Percentiles rank a stretch among this genome's conserved stretches.
These are phyloP conservation scores for Latrodectus elegans DNA, from an alignment of 2,888 invertebrate genomes.

Conservation along the genomic window DNA sequence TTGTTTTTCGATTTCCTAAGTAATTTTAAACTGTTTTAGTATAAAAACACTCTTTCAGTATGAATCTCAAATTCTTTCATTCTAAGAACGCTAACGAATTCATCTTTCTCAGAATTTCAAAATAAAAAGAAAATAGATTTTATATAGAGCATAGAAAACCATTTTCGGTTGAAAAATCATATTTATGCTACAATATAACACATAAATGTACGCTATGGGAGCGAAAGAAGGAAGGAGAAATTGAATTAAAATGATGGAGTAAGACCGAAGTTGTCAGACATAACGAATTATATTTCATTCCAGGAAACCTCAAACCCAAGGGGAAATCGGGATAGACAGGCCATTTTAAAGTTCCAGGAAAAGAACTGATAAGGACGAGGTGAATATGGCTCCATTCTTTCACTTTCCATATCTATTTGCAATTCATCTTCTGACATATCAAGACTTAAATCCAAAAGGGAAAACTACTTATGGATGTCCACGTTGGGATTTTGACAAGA, in stretches of 20 bases:
- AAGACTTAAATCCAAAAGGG: background rate
- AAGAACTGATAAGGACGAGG: background rate
- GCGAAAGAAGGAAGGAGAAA: background rate
- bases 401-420: background rate
- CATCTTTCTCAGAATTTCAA: too few species aligned
- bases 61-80: too few species aligned
- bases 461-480: background rate
- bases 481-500: too few species aligned
- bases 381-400: background rate
- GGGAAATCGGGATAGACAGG: background rate
- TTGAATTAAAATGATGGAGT: background rate
- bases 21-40: too few species aligned
- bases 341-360: slow-evolving; percentile 1
- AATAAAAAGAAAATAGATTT: too few species aligned
- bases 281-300: slow-evolving; percentile 16
- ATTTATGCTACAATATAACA: background rate
- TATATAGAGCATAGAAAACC: too few species aligned
- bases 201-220: background rate
- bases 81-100: too few species aligned
- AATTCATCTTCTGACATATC: background rate
- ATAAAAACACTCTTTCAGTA: too few species aligned
- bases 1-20: too few species aligned
- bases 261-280: slow-evolving; percentile 1
- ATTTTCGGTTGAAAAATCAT: background rate
- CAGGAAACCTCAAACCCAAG: background rate